Evolutionary conservation across 2,888 invertebrate species (phyloP).

Genomic region (Spisula subtruncata): DNA sequence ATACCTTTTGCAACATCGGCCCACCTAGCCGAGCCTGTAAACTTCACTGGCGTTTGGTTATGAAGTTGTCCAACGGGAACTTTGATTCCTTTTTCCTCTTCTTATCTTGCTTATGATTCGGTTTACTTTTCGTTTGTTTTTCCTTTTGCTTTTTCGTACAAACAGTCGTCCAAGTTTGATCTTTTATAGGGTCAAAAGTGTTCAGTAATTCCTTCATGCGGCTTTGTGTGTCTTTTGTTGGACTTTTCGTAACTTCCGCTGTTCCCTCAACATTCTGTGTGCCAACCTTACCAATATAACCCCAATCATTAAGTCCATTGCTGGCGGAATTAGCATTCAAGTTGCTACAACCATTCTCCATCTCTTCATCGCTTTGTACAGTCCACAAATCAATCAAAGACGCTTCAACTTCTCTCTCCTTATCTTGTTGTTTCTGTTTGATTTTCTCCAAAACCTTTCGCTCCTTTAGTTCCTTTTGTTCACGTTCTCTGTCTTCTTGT

Average conservation of each 20-base stretch:
- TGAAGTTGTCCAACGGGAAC: background rate
- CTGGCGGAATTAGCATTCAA: slow-evolving; percentile 28
- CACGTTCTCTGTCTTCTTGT: slow-evolving; percentile 77
- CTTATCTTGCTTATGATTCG: background rate
- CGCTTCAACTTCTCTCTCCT: slow-evolving; percentile 60
- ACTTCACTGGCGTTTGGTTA: background rate
- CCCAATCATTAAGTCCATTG: slow-evolving; percentile 1
- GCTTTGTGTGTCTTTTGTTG: background rate
- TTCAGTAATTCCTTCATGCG: background rate
- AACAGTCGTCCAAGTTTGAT: slow-evolving; percentile 62
- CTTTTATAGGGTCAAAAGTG: background rate
- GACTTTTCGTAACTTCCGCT: background rate
- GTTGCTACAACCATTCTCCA: background rate
- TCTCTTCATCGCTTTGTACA: background rate
- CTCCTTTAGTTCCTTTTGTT: slow-evolving; percentile 74
- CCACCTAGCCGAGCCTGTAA: slow-evolving; percentile 57
- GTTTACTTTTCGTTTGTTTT: slow-evolving; percentile 38
- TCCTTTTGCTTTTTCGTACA: slow-evolving; percentile 58
- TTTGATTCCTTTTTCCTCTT: slow-evolving; percentile 31
- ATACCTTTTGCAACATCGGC: slow-evolving; percentile 72
- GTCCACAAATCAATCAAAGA: background rate
- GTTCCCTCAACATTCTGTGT: background rate
- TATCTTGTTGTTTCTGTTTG: slow-evolving; percentile 66
- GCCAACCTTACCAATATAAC: background rate
- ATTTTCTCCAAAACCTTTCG: slow-evolving; percentile 79